Conservation (phyloP, 2,113 vertebrate species). For the Scophthalmus maximus region DNA sequence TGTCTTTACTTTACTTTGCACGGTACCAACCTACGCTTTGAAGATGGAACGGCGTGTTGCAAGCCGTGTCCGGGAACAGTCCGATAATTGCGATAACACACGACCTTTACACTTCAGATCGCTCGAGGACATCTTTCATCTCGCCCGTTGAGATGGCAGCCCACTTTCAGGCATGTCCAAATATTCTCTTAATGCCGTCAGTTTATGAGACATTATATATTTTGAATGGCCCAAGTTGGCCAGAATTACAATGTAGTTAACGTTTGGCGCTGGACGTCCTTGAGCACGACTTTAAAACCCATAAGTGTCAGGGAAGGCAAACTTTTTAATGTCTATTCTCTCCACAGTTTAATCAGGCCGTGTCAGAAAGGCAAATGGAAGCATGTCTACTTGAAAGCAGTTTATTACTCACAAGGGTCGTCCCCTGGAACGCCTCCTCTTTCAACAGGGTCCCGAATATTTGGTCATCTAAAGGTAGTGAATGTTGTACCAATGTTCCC, state of each 20-base stretch:
- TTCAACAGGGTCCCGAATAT: background rate
- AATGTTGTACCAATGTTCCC: background rate
- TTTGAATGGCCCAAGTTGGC: background rate
- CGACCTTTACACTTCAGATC: background rate
- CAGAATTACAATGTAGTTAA: slow-evolving; percentile 4
- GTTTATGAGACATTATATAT: slow-evolving; percentile 17
- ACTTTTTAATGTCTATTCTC: slow-evolving; percentile 11
- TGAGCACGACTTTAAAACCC: slow-evolving; percentile 1
- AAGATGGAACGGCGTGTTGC: too few relatives aligned
- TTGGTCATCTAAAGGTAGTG: background rate
- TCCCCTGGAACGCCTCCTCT: background rate
- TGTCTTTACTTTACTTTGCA: background rate
- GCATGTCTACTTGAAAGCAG: background rate
- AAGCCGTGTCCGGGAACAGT: background rate
- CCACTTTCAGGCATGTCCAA: background rate
- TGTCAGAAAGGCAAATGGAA: too few relatives aligned
- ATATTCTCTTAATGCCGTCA: background rate
- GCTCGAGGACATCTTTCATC: background rate
- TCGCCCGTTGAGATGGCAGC: background rate
- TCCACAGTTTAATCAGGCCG: background rate
- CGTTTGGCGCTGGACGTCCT: background rate
- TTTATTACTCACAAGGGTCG: background rate
- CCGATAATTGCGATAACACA: background rate
- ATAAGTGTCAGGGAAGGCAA: background rate
- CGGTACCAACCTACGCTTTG: background rate